phyloP scores from a whole-genome alignment of 2,888 invertebrate species.

The Gymnocheta viridis region DNA sequence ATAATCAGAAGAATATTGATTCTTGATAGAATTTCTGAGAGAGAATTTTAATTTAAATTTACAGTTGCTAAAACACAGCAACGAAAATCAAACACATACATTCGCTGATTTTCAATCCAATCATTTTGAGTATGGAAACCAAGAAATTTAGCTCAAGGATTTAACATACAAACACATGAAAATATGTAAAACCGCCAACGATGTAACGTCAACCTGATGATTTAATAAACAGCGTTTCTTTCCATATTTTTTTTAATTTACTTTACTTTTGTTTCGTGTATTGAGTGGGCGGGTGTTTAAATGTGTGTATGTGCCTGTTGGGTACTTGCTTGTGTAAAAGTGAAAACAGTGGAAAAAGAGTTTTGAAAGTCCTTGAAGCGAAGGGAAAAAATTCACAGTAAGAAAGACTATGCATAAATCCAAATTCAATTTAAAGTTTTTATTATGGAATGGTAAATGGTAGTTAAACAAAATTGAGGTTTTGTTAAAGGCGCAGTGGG shows the following conservation, averaged over 20 bases:
- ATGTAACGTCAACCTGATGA: slow-evolving; percentile 10
- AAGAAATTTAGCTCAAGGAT: slow-evolving; percentile 36
- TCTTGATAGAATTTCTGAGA: background rate
- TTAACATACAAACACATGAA: background rate
- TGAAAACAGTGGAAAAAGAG: background rate
- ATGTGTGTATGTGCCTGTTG: background rate
- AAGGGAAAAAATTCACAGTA: background rate
- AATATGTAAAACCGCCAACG: background rate
- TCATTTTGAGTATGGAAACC: slow-evolving; percentile 25
- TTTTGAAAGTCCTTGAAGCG: background rate
- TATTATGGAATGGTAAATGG: background rate
- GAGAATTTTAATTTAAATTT: slow-evolving; percentile 28
- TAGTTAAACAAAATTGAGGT: background rate
- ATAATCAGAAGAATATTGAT: slow-evolving; percentile 27
- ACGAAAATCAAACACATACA: background rate
- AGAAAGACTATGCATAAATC: slow-evolving; percentile 7
- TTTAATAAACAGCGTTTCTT: slow-evolving; percentile 13
- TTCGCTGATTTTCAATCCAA: background rate
- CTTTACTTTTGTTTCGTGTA: background rate
- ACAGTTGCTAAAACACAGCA: background rate
- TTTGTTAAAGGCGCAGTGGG: background rate
- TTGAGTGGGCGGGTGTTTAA: background rate
- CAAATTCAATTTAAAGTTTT: slow-evolving; percentile 41
- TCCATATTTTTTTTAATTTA: background rate
- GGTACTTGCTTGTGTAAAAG: background rate